Conservation (phyloP, 2,113 vertebrate species). For the Phaetusa simplex region DNA sequence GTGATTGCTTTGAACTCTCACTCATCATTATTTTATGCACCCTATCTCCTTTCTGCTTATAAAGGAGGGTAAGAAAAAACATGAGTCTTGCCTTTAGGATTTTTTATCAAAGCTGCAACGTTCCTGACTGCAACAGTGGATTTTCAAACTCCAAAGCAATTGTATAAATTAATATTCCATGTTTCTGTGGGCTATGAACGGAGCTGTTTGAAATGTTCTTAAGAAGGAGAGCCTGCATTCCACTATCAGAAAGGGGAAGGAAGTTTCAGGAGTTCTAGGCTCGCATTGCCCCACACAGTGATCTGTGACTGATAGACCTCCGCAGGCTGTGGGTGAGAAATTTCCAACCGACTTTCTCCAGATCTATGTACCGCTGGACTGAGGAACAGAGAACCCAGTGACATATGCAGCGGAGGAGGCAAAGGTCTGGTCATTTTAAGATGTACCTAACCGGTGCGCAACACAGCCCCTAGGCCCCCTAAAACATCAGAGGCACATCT, state of each 20-base stretch:
- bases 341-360: background rate
- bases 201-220: background rate
- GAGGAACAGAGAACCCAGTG: background rate
- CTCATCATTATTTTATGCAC: constrained; percentile 58
- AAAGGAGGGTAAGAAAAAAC: constrained; percentile 8
- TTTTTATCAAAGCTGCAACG: constrained; percentile 45
- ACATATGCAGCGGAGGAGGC: background rate
- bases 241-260: background rate
- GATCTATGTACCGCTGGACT: background rate
- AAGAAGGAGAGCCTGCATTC: background rate
- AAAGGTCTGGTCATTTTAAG: background rate
- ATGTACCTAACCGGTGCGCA: background rate
- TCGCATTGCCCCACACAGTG: background rate
- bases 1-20: constrained; percentile 54
- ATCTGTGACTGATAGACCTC: too few species aligned
- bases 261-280: background rate
- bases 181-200: background rate
- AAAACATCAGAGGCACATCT: background rate
- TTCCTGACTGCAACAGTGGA: background rate
- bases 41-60: constrained; percentile 33
- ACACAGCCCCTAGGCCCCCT: background rate
- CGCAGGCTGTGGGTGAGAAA: background rate
- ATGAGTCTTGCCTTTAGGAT: constrained; percentile 15
- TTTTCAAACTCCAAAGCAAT: constrained; percentile 41
- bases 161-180: constrained; percentile 26